Conservation (phyloP, 1,140 invertebrate genomes). For the Diuraphis noxia region DNA sequence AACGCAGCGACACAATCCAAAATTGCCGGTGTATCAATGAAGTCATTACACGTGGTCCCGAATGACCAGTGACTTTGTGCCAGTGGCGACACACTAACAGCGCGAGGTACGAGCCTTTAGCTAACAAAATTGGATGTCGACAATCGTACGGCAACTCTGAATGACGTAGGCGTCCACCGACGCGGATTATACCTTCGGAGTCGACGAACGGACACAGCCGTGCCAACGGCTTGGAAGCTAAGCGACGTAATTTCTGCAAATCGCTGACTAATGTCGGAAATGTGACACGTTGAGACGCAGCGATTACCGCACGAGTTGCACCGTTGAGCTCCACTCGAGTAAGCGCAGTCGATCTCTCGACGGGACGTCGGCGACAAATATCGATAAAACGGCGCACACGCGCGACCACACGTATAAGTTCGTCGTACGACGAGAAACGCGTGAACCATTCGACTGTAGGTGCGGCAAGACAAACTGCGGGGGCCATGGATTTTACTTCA, state of each 20-base stretch:
- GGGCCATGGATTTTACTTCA: background rate
- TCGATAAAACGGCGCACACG: background rate
- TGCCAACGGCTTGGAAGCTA: background rate
- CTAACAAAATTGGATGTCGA: background rate
- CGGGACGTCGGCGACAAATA: background rate
- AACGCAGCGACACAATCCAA: background rate
- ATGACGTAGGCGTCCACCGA: background rate
- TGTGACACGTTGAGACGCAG: background rate
- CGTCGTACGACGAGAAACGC: constrained; percentile 19
- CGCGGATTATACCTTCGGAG: background rate
- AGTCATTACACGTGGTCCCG: background rate
- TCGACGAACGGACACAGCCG: background rate
- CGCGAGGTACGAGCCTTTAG: background rate
- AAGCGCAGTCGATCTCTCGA: background rate
- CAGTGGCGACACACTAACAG: background rate
- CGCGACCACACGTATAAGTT: background rate
- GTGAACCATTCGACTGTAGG: background rate
- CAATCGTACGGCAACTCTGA: background rate
- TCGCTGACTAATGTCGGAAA: background rate
- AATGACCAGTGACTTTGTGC: background rate
- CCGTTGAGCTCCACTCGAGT: background rate
- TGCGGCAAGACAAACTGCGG: background rate
- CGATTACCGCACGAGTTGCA: background rate
- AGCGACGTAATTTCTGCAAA: background rate
- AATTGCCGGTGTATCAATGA: background rate